Base-by-base conservation (phyloP, 1,140 invertebrate species). In the Oscheius sp. region DNA sequence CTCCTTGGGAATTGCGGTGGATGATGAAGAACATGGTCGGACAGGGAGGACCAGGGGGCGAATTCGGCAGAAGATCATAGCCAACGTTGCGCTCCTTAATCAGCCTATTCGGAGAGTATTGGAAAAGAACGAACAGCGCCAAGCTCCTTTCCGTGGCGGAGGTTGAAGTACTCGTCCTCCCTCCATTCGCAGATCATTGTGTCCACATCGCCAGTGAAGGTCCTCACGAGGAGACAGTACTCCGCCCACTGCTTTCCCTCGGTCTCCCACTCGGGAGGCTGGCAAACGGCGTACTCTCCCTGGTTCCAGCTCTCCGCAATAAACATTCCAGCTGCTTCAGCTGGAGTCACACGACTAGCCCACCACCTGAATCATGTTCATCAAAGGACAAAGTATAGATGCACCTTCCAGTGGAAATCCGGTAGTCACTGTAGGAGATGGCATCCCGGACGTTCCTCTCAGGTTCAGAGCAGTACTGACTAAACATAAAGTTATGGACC, bases 281-380 rank as follows among this genome's bases (percentile, higher is more conserved):
- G 49, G 23, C 49, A 55, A 26, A 55, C 49, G 7, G 23, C 49
- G 28, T 13, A 55, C 49, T 7, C 7, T 7, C 49, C 49, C 7
- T 55, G 49, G 4, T 7, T 7, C 49, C 49, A 55, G 49, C 7
- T 13, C 4, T 13, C 7, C 15, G 7, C 23, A 4, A 13, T 55
- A 4, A 55, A 23, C 7, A 13, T 23, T 7, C 49, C 49, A 23
- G 49, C 49, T 20, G 49, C 49, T 55, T 55, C 49, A 15, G 49
- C 7, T 4, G 49, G 49, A 4, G 49, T 55, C 4, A 55, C 49
- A 4, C 49, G 49, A 4, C 49, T 26, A 4, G 23, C 7, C 49
- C 49, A 55, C 49, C 49, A 55, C 4, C 49, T 55, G 49, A 13
- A n/a, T n/a, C n/a, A n/a, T n/a, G n/a, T n/a, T n/a, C n/a, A n/a